phyloP scores from a whole-genome alignment of 1,140 invertebrate species.

The Brachionus koreanus region DNA sequence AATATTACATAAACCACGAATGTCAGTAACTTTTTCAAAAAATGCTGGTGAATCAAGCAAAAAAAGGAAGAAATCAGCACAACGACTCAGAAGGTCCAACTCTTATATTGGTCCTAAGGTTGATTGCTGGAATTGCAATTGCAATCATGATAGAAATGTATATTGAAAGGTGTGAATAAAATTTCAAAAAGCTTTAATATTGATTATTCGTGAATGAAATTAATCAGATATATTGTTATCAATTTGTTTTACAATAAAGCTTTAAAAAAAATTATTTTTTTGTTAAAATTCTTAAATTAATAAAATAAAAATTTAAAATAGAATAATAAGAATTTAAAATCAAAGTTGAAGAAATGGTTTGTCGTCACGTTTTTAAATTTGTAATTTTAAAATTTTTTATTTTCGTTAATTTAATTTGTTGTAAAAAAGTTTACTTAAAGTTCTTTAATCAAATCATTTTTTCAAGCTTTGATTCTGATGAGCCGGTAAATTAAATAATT shows the following conservation, averaged over 20 bases:
- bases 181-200: neutral
- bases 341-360: too few species aligned
- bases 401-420: too few species aligned
- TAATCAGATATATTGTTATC: neutral
- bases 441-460: too few species aligned
- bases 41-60: neutral
- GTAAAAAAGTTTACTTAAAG: too few species aligned
- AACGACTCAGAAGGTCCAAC: neutral
- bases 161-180: neutral
- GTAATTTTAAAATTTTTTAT: too few species aligned
- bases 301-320: too few species aligned
- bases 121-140: slow-evolving; percentile 42
- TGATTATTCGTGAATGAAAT: too few species aligned
- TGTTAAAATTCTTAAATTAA: neutral
- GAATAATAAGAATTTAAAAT: too few species aligned
- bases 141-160: slow-evolving; percentile 3
- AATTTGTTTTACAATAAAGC: neutral
- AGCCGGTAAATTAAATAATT: too few species aligned
- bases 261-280: neutral
- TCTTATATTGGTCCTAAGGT: neutral
- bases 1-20: neutral
- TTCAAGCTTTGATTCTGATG: too few species aligned
- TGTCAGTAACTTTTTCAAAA: neutral
- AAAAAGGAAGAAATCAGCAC: neutral
- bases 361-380: too few species aligned